A percentile compares a stretch with the other conserved stretches of the same genome.
Evolutionary conservation across 2,888 invertebrate genomes (phyloP).

Genomic region (Drosophila formosana): DNA sequence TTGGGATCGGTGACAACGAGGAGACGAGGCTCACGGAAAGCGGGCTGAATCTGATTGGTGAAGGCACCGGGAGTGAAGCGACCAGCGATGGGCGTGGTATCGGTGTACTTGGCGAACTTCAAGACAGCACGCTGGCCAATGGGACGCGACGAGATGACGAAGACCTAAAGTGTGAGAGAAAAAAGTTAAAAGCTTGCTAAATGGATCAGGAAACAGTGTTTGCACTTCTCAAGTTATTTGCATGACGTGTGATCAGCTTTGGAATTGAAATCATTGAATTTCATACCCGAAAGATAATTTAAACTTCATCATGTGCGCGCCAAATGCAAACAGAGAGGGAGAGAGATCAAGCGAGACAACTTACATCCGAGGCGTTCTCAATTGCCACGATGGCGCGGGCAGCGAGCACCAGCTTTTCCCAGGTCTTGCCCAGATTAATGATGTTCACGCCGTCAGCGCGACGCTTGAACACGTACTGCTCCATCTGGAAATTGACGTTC

Average conservation of each 20-base stretch:
- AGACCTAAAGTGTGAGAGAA: constrained; percentile 84
- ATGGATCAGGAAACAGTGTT: too few relatives aligned
- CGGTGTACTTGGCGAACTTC: constrained; percentile 99
- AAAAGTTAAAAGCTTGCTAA: too few relatives aligned
- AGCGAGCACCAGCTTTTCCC: constrained; percentile 98
- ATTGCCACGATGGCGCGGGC: constrained; percentile 99
- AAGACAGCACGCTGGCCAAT: constrained; percentile 98
- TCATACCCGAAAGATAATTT: constrained; percentile 86
- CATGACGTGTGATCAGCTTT: constrained; percentile 61
- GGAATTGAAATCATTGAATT: constrained; percentile 83
- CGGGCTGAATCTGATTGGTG: constrained; percentile 98
- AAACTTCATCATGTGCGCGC: constrained; percentile 81
- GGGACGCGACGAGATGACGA: constrained; percentile 97
- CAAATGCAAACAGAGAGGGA: constrained; percentile 2
- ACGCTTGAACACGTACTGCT: constrained; percentile 98
- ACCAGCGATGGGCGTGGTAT: constrained; percentile 99
- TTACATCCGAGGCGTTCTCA: constrained; percentile 98
- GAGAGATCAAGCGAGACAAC: constrained; percentile 22
- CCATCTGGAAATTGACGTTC: constrained; percentile 98
- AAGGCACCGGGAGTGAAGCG: constrained; percentile 99
- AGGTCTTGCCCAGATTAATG: constrained; percentile 97
- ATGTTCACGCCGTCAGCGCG: constrained; percentile 97
- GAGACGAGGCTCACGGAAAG: constrained; percentile 98
- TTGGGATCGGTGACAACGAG: constrained; percentile 98
- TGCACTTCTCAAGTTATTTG: not conserved